Evolutionary conservation across 1,140 invertebrate genomes (phyloP).

Genomic region (Berghia stephanieae): DNA sequence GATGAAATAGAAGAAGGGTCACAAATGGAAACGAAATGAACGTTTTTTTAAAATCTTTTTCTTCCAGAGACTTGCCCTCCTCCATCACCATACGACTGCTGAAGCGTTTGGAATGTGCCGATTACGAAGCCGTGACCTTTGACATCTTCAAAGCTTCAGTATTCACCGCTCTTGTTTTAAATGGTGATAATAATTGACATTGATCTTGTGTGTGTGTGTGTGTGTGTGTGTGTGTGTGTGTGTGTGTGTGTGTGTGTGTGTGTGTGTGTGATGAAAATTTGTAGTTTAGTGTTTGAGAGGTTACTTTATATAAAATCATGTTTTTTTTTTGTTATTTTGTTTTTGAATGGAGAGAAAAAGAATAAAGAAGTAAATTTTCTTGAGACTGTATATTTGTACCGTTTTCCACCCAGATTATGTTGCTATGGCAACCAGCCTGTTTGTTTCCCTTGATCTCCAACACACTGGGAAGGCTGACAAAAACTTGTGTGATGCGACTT

Average conservation of each 20-base stretch:
- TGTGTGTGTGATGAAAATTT: not conserved
- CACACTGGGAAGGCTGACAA: slow-evolving; percentile 51
- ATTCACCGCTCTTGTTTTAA: slow-evolving; percentile 49
- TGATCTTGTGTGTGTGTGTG: not conserved
- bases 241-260: not conserved
- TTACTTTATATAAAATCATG: not conserved
- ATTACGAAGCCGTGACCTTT: slow-evolving; percentile 48
- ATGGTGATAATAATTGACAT: slow-evolving; percentile 45
- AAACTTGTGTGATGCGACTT: slow-evolving; percentile 48
- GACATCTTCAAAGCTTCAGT: slow-evolving; percentile 48
- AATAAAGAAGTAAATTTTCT: not conserved
- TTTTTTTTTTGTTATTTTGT: not conserved
- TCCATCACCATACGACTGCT: slow-evolving; percentile 37
- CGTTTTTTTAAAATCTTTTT: no score
- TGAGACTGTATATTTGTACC: slow-evolving; percentile 10
- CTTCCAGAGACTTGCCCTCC: slow-evolving; percentile 42
- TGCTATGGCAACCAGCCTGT: slow-evolving; percentile 42
- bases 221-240: not conserved
- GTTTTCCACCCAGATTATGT: slow-evolving; percentile 55
- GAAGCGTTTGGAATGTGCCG: slow-evolving; percentile 44
- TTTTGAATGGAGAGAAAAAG: not conserved
- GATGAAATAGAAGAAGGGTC: no score
- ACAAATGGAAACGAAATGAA: no score
- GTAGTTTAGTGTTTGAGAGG: not conserved
- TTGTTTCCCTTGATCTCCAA: slow-evolving; percentile 48